A percentile compares a stretch with the other conserved stretches of the same genome.
Conservation (phyloP, 2,113 vertebrate species). For the Microtus oregoni region DNA sequence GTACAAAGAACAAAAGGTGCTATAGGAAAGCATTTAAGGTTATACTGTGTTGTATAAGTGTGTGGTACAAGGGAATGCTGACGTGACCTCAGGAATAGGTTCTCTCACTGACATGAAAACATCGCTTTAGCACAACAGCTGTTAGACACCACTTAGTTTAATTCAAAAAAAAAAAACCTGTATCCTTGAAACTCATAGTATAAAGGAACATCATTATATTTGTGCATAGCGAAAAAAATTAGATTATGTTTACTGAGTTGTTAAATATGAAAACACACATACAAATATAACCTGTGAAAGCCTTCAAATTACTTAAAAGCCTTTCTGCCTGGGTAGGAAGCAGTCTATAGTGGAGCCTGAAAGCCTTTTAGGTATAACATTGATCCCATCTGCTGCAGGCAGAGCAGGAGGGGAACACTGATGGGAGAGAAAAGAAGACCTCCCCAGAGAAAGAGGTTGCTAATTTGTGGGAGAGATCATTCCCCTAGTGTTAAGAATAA, state of each 20-base stretch:
- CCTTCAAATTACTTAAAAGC: slow-evolving; percentile 68
- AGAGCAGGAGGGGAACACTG: neutral
- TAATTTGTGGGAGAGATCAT: neutral
- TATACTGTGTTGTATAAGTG: neutral
- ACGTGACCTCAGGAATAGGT: neutral
- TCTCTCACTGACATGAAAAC: neutral
- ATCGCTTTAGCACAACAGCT: neutral
- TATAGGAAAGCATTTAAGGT: slow-evolving; percentile 23
- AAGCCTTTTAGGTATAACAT: slow-evolving; percentile 60
- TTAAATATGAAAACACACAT: slow-evolving; percentile 59
- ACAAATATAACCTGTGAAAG: slow-evolving; percentile 52
- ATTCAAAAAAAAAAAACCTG: slow-evolving; percentile 28
- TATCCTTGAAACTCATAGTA: slow-evolving; percentile 57
- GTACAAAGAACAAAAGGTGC: neutral
- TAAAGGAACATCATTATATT: slow-evolving; percentile 45
- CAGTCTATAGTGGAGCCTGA: neutral
- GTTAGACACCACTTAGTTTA: slow-evolving; percentile 36
- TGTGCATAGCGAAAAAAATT: slow-evolving; percentile 14
- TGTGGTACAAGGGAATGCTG: neutral
- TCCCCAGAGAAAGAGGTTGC: neutral
- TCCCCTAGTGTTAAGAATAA: neutral
- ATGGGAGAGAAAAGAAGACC: neutral
- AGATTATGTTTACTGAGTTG: slow-evolving; percentile 58
- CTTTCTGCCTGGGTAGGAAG: slow-evolving; percentile 50
- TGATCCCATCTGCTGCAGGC: slow-evolving; percentile 36